Evolutionary conservation across 2,888 invertebrate species (phyloP).

Genomic region (Phengaris alcon): DNA sequence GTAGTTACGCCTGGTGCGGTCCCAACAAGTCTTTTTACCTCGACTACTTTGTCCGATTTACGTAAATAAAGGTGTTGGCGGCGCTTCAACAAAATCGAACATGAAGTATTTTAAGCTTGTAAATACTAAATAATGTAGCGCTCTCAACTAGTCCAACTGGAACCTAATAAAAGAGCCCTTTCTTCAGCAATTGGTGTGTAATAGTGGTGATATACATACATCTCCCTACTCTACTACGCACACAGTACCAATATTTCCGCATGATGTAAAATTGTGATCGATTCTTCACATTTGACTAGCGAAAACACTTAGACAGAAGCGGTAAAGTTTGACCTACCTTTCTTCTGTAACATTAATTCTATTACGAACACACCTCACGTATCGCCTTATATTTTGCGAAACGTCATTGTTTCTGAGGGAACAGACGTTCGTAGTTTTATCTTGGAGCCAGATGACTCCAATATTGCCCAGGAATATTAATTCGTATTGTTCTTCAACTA

Average conservation of each 20-base stretch:
- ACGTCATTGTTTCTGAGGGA: slow-evolving; percentile 5
- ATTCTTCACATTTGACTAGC: slow-evolving; percentile 6
- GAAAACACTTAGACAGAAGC: neutral
- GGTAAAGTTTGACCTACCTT: neutral
- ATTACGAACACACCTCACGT: slow-evolving; percentile 21
- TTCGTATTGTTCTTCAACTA: slow-evolving; percentile 3
- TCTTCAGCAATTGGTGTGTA: neutral
- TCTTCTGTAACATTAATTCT: slow-evolving; percentile 8
- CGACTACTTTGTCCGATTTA: slow-evolving; percentile 2
- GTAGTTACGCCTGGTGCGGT: no score
- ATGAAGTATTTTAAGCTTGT: neutral
- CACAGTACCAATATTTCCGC: neutral
- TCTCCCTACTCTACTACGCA: no score
- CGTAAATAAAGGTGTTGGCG: neutral
- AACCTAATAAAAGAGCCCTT: neutral
- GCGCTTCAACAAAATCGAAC: no score
- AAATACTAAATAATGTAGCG: neutral
- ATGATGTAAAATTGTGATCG: neutral
- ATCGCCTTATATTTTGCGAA: slow-evolving; percentile 23
- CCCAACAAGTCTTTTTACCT: neutral
- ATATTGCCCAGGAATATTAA: slow-evolving; percentile 11
- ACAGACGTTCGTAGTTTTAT: slow-evolving; percentile 5
- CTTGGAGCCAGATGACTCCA: slow-evolving; percentile 3
- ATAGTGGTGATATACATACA: neutral
- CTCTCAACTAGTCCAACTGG: neutral